Evolutionary conservation across 2,888 invertebrate species (phyloP), one percentile per base, ranked within the genome.

Genomic region (Arge pagana): DNA sequence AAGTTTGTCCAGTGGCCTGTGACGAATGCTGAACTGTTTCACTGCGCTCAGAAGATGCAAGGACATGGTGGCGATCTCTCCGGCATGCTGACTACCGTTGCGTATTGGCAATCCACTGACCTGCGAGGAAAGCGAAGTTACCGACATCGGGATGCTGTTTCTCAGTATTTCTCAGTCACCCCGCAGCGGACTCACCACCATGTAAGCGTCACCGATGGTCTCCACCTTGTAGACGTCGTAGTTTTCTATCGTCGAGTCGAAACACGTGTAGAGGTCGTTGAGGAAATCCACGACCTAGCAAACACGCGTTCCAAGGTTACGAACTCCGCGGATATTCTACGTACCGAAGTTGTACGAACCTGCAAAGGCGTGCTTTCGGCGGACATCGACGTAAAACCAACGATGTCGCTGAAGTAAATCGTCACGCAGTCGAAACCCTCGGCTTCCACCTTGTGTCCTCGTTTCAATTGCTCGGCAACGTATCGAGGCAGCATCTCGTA

Each of bases 221-320:
- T 92, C 92, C 45, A 95, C 95, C 81, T 97, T 97, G 77, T 94
- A 94, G 0, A 93, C 93, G 67, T 95, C 93, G 68, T 90, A 96
- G 73, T 90, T 87, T 66, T 92, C 94, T 65, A 96, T 88, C 58
- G 93, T 95, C 0, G 93, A 93, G 75, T 96, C 96, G 68, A 96
- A 96, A 65, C 91, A 89, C 3, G 96, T 96, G 79, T 96, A 96
- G 31, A 96, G 81, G 76, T 95, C 95, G 73, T 96, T 96, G 37
- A 96, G 79, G 68, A 96, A 90, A 75, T 93, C 89, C 5, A 96
- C 96, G 28, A 96, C 93, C 90, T 93, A 33, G 19, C n/a, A n/a
- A n/a, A n/a, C n/a, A n/a, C n/a, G 13, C n/a, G 8, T 36, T 36
- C 13, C 13, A 10, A 36, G 36, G 11, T 7, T 11, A 11, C n/a